phyloP scores from a whole-genome alignment of 2,113 vertebrate genomes.

The Hypanus sabinus region DNA sequence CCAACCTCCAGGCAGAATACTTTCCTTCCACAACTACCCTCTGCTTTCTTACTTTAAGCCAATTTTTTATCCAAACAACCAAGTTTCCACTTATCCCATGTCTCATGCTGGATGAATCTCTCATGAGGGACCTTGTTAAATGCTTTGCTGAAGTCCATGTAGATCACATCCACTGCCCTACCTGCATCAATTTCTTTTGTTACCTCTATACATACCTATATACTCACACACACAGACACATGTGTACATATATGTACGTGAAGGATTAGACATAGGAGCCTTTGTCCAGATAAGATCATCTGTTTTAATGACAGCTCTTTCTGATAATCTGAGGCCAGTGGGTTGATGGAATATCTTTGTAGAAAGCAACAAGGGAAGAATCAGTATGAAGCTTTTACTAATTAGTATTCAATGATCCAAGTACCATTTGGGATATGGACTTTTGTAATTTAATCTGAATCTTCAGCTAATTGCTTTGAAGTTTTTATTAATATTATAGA shows the following conservation, averaged over 20 bases:
- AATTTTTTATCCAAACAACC: no score
- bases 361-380: conserved; percentile 14
- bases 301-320: background rate
- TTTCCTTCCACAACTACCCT: no score
- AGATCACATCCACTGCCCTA: no score
- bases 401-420: background rate
- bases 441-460: background rate
- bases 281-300: background rate
- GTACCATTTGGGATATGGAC: background rate
- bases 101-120: no score
- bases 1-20: no score
- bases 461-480: background rate
- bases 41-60: no score
- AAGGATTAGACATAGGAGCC: background rate
- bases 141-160: no score
- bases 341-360: background rate
- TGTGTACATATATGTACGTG: background rate
- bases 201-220: no score
- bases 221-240: no score
- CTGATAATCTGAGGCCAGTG: background rate
- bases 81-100: no score
- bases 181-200: no score
- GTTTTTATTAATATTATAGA: background rate
- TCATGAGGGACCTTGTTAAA: no score
- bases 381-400: background rate